Base-by-base conservation (phyloP, 2,797 vertebrate genomes). In the Sylvia borin region DNA sequence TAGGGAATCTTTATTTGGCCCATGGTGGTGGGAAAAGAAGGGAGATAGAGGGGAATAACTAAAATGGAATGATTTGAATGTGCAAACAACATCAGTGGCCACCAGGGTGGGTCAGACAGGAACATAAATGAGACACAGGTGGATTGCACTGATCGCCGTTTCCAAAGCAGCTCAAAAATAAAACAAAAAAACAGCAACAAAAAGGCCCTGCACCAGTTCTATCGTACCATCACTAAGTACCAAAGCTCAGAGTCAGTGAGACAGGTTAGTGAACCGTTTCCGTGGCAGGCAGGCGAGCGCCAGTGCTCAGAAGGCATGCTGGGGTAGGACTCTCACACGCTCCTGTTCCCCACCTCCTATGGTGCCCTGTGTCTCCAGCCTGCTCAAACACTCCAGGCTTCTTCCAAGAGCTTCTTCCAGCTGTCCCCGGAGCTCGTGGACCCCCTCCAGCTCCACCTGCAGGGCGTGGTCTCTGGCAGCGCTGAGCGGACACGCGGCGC, bases 271-370 rank as follows among this genome's bases (percentile, higher is more conserved):
- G 97, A 95, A 95, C 95, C 92, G 48, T 97, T 96, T 97, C 97
- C 83, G 43, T 97, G 97, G 98, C 97, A 98, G 89, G 96, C 51
- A 6, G 93, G 96, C 96, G 98, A 98, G 97, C 96, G 75, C 96
- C 97, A 97, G 96, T 92, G 98, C 98, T 98, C 97, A 96, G 98
- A 97, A 98, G 98, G 98, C 98, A 98, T 98, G 98, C 98, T 98
- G 98, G 97, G 98, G 98, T 97, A 79, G 98, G 97, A 97, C 97
- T 97, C 96, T 98, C 98, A 98, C 98, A 98, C 98, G 98, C 94
- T 98, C 98, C 98, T 98, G 98, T 97, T 99, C 98, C 99, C 99
- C 99, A 99, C 99, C 99, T 99, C 98, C 99, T 98, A 96, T 98
- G 97, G 98, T 68, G 53, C 98, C 97, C 87, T 98, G 98, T 42